phyloP scores from a whole-genome alignment of 2,797 vertebrate species.

The Pseudochaenichthys georgianus region DNA sequence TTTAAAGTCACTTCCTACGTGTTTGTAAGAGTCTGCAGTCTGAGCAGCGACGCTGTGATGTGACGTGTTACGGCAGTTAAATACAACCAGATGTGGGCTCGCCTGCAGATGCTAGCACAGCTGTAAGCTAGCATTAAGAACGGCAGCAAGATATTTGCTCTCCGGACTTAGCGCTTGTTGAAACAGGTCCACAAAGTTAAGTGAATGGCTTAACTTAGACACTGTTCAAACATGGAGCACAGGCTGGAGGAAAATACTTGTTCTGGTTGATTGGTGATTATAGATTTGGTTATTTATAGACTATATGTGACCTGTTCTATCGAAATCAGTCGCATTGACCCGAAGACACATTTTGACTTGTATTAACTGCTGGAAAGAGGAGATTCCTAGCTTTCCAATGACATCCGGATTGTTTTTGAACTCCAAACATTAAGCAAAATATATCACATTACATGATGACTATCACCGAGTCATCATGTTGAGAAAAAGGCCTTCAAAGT shows the following conservation, averaged over 20 bases:
- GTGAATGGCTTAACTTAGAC: background rate
- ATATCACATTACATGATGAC: no score
- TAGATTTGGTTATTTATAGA: no score
- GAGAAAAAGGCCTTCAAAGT: no score
- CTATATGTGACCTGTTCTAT: no score
- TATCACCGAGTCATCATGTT: no score
- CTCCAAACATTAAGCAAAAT: no score
- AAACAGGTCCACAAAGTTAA: slow-evolving; percentile 10
- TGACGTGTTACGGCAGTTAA: slow-evolving; percentile 61
- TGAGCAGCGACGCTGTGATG: slow-evolving; percentile 38
- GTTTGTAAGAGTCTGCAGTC: slow-evolving; percentile 47
- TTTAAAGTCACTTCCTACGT: slow-evolving; percentile 78
- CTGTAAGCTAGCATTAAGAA: background rate
- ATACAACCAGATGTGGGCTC: slow-evolving; percentile 73
- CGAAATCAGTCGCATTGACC: no score
- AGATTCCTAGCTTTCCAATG: no score
- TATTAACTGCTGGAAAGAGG: no score
- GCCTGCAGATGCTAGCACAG: slow-evolving; percentile 29
- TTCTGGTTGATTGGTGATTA: no score
- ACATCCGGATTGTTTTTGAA: no score
- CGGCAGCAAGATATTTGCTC: slow-evolving; percentile 17
- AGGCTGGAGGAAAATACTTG: background rate
- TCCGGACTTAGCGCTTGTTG: background rate
- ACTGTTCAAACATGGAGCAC: background rate
- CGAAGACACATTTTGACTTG: no score